Conservation (phyloP, 2,113 vertebrate genomes). For the Oncorhynchus kisutch region DNA sequence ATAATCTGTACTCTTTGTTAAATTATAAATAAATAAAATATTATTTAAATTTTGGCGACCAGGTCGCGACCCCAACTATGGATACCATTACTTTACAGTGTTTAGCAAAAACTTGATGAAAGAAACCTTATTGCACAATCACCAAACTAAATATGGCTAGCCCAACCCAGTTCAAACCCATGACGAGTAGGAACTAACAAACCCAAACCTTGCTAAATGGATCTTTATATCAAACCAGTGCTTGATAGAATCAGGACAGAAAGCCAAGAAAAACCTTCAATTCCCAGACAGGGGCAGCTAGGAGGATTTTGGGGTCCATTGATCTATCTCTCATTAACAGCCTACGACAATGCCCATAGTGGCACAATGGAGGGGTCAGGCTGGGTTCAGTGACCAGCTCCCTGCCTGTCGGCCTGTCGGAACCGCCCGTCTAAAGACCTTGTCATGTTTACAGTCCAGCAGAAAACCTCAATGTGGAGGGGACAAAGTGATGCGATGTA, state of each 20-base stretch:
- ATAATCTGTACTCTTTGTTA: too few relatives aligned
- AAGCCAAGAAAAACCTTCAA: constrained; percentile 37
- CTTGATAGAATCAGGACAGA: background rate
- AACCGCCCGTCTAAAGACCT: constrained; percentile 61
- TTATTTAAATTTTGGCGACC: too few relatives aligned
- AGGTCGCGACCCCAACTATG: too few relatives aligned
- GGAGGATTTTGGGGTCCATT: constrained; percentile 52
- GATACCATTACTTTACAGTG: too few relatives aligned
- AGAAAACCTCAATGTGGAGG: constrained; percentile 50
- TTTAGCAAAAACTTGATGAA: too few relatives aligned
- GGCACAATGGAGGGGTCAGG: constrained; percentile 73
- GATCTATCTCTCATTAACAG: constrained; percentile 74
- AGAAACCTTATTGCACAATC: too few relatives aligned
- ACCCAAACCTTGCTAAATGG: background rate
- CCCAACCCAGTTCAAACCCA: background rate
- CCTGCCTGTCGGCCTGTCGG: constrained; percentile 67
- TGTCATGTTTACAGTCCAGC: constrained; percentile 60
- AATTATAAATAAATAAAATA: too few relatives aligned
- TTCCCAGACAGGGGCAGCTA: constrained; percentile 47
- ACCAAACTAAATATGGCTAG: too few relatives aligned
- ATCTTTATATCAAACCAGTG: background rate
- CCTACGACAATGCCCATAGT: constrained; percentile 68
- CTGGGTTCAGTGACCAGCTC: constrained; percentile 71
- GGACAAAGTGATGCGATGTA: constrained; percentile 36
- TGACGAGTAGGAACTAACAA: background rate